A percentile compares a stretch with the other conserved stretches of the same genome.
These are phyloP conservation scores for Marmota flaviventris DNA, from an alignment of 2,113 vertebrate genomes.

Conservation along the genomic window DNA sequence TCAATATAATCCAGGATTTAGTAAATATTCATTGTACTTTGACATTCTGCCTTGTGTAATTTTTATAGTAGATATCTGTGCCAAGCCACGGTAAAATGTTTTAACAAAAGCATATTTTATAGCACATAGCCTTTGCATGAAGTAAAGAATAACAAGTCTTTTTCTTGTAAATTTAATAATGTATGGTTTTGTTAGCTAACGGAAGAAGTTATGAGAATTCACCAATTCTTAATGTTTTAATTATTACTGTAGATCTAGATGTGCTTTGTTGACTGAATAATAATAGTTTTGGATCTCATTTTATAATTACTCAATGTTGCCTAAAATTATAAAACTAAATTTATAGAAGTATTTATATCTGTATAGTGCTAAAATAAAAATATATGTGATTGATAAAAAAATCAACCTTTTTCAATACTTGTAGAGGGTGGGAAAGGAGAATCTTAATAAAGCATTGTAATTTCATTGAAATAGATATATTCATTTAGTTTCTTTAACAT, in stretches of 20 bases:
- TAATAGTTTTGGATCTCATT: neutral
- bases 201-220: neutral
- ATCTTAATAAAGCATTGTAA: neutral
- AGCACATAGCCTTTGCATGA: neutral
- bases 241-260: neutral
- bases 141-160: neutral
- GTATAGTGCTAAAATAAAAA: neutral
- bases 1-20: neutral
- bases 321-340: neutral
- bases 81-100: neutral
- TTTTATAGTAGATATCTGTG: neutral
- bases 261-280: neutral
- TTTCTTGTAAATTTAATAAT: neutral
- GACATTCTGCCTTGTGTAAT: neutral
- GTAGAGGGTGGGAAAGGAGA: neutral
- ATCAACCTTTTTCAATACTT: neutral
- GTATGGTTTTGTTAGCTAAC: neutral
- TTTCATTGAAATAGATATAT: neutral
- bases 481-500: neutral
- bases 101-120: neutral
- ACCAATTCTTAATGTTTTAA: neutral
- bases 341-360: neutral
- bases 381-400: neutral
- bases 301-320: neutral
- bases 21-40: neutral